A percentile compares a stretch with the other conserved stretches of the same genome.
Evolutionary conservation across 2,888 invertebrate species (phyloP).

Genomic region (Tubulanus polymorphus): DNA sequence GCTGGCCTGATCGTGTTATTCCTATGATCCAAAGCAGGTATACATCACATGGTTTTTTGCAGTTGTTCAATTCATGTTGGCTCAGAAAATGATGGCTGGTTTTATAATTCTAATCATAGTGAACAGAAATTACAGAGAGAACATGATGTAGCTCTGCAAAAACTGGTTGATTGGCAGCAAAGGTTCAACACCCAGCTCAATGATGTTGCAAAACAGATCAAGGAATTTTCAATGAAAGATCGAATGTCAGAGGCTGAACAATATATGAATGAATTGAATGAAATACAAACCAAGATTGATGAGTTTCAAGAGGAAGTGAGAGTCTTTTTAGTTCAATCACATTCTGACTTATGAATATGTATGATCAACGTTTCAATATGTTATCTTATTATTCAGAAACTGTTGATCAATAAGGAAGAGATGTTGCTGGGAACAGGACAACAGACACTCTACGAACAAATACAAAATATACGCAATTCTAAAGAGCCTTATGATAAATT

Average conservation of each 20-base stretch:
- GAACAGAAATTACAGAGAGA: constrained; percentile 46
- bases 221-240: constrained; percentile 43
- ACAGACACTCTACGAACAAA: constrained; percentile 40
- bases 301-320: constrained; percentile 44
- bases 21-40: constrained; percentile 50
- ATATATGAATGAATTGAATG: constrained; percentile 39
- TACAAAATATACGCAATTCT: constrained; percentile 35
- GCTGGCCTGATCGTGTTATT: constrained; percentile 47
- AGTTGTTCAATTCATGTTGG: background rate
- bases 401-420: constrained; percentile 46
- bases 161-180: constrained; percentile 40
- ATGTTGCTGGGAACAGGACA: constrained; percentile 39
- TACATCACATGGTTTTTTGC: constrained; percentile 16
- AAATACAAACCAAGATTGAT: constrained; percentile 38
- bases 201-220: constrained; percentile 34
- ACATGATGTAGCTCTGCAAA: constrained; percentile 43
- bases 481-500: constrained; percentile 51
- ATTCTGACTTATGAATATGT: no score
- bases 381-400: constrained; percentile 32
- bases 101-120: constrained; percentile 26
- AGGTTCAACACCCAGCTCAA: constrained; percentile 33
- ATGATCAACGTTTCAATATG: no score
- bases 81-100: no score
- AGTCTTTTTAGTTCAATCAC: background rate
- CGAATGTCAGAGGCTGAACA: constrained; percentile 48